Conservation (phyloP, 2,888 invertebrate genomes). For the Perithous albicinctus region DNA sequence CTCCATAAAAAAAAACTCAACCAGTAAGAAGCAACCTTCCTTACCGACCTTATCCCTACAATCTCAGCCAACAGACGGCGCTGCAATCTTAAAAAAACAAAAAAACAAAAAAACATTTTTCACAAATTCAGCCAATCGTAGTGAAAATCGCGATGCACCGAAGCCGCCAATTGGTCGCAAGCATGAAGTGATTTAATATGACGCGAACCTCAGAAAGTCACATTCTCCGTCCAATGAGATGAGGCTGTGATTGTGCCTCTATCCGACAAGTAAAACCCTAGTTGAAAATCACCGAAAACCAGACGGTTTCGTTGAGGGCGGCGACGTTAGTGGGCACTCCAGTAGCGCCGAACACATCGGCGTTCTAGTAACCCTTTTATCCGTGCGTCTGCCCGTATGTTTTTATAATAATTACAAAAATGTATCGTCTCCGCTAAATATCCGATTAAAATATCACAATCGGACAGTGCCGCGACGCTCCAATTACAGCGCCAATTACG, state of each 20-base stretch:
- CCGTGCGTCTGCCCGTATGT: slow-evolving; percentile 47
- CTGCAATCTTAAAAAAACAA: not conserved
- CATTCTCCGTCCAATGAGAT: slow-evolving; percentile 50
- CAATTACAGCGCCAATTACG: not conserved
- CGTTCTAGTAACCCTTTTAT: slow-evolving; percentile 27
- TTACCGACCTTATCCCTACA: too few relatives aligned
- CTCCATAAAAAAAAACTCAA: too few relatives aligned
- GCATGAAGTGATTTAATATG: slow-evolving; percentile 43
- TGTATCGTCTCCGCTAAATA: slow-evolving; percentile 31
- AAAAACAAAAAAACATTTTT: too few relatives aligned
- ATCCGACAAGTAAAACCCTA: too few relatives aligned
- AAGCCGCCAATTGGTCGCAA: slow-evolving; percentile 58
- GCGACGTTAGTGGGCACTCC: slow-evolving; percentile 1
- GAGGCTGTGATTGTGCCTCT: slow-evolving; percentile 40
- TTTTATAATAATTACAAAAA: slow-evolving; percentile 52
- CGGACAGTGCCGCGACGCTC: slow-evolving; percentile 59
- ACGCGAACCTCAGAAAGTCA: slow-evolving; percentile 15
- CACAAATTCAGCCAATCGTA: slow-evolving; percentile 53
- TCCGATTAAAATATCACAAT: slow-evolving; percentile 49
- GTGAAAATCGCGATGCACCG: slow-evolving; percentile 62
- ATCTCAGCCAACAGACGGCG: not conserved
- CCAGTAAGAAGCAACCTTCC: too few relatives aligned
- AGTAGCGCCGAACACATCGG: slow-evolving; percentile 2
- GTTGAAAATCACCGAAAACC: too few relatives aligned
- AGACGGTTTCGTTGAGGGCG: not conserved